Evolutionary conservation across 2,888 invertebrate genomes (phyloP), one percentile per base, ranked within the genome.

Genomic region (Cephus rjabovi): DNA sequence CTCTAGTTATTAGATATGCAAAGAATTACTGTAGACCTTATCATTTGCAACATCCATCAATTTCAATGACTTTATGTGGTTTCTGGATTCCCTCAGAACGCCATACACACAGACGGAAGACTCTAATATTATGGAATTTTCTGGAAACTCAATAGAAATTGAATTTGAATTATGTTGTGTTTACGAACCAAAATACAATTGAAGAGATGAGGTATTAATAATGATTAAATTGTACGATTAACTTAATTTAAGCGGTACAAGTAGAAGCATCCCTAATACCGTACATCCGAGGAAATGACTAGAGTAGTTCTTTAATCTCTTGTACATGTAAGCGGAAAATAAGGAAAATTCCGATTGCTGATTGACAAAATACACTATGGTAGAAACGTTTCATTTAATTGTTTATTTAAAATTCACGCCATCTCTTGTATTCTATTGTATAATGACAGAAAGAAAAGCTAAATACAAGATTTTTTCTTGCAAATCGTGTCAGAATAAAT

Each of bases 211-310:
- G 83, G 76, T 84, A 85, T 84, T 82, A 83, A 82, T 76, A 80
- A 79, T 77, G 12, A 79, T 73, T 77, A 80, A 83, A 82, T 71
- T 85, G 81, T 85, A 86, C 83, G 83, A 83, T 81, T 80, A 84
- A 83, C 76, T 74, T 75, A 81, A 80, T 77, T 82, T 83, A 81
- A 78, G 71, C 78, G 79, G 79, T 82, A 80, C 69, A 77, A 56
- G 75, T 81, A 80, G 80, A 81, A 76, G 79, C 81, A 81, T 82
- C 77, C 80, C 79, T 77, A 83, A 82, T 76, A 79, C 81, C 83
- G 77, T 81, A 83, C 79, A 70, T 79, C 76, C 75, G 76, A 78
- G 79, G 80, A 76, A 78, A 75, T 77, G 75, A 82, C 76, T 81
- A 81, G 80, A 77, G 74, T 81, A 79, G 77, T 80, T 83, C 74